These are phyloP conservation scores for Eutolmus rufibarbis DNA, from an alignment of 2,888 invertebrate species.

Conservation along the genomic window DNA sequence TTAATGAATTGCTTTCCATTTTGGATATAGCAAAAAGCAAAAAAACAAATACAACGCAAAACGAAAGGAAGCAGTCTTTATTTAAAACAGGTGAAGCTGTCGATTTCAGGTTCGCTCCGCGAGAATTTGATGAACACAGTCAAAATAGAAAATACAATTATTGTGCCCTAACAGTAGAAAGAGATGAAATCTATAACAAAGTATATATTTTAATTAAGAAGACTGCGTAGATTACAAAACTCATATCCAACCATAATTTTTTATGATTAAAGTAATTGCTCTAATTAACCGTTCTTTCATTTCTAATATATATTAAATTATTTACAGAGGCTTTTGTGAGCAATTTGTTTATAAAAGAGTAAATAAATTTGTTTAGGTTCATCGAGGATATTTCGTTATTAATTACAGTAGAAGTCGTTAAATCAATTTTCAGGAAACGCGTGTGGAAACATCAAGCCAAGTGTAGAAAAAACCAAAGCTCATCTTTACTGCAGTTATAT, in stretches of 20 bases:
- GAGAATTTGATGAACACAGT: background rate
- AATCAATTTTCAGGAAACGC: no score
- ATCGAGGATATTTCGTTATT: no score
- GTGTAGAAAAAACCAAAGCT: no score
- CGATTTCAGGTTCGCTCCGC: background rate
- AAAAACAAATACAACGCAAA: background rate
- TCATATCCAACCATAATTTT: conserved; percentile 47
- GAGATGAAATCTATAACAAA: conserved; percentile 30
- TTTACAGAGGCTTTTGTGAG: background rate
- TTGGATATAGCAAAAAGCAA: background rate
- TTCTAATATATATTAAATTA: background rate
- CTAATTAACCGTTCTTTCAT: background rate
- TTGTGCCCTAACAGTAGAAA: conserved; percentile 44
- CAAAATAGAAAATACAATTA: conserved; percentile 38
- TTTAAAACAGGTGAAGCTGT: background rate
- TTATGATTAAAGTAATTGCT: conserved; percentile 27
- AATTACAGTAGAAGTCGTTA: no score
- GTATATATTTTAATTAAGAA: conserved; percentile 46
- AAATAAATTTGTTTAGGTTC: no score
- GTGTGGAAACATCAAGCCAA: no score
- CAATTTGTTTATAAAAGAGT: no score
- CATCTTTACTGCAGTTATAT: no score
- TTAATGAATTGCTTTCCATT: background rate
- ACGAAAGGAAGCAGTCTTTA: background rate
- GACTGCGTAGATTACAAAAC: conserved; percentile 46